These are phyloP conservation scores for Strigamia maritima DNA, from an alignment of 2,888 invertebrate genomes.

Conservation along the genomic window DNA sequence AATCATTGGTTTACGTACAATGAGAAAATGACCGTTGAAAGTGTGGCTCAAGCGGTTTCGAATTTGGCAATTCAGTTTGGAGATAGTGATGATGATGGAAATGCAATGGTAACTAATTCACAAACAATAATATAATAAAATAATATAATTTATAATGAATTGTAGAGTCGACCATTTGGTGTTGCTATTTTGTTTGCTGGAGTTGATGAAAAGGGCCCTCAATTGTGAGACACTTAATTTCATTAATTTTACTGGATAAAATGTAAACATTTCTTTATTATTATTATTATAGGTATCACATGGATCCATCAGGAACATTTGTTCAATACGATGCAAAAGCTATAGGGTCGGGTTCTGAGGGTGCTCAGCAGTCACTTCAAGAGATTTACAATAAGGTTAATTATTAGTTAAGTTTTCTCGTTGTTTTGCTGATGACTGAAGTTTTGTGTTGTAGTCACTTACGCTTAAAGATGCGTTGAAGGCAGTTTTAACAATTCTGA, in stretches of 20 bases:
- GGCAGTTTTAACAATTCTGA: slow-evolving; percentile 84
- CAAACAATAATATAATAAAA: too few species aligned
- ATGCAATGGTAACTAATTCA: slow-evolving; percentile 64
- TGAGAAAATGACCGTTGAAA: slow-evolving; percentile 93
- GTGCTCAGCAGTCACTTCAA: slow-evolving; percentile 90
- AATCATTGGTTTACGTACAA: slow-evolving; percentile 98
- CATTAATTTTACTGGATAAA: too few species aligned
- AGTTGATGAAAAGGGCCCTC: slow-evolving; percentile 88
- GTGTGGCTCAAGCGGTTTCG: slow-evolving; percentile 96
- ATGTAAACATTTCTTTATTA: too few species aligned
- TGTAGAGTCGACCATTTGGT: slow-evolving; percentile 88
- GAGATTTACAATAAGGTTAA: slow-evolving; percentile 61
- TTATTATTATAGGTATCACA: slow-evolving; percentile 63
- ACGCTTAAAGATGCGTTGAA: slow-evolving; percentile 89
- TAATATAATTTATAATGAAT: too few species aligned
- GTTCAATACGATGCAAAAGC: slow-evolving; percentile 98
- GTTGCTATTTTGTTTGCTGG: slow-evolving; percentile 96
- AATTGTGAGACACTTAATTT: slow-evolving; percentile 60
- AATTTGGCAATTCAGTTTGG: slow-evolving; percentile 99
- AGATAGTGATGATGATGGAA: slow-evolving; percentile 86
- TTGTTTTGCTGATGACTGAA: slow-evolving; percentile 41
- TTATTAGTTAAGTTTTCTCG: not conserved
- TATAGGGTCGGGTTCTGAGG: slow-evolving; percentile 98
- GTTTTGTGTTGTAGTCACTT: slow-evolving; percentile 69
- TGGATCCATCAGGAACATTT: slow-evolving; percentile 99